Evolutionary conservation across 2,113 vertebrate species (phyloP).

Genomic region (Alouatta palliata): DNA sequence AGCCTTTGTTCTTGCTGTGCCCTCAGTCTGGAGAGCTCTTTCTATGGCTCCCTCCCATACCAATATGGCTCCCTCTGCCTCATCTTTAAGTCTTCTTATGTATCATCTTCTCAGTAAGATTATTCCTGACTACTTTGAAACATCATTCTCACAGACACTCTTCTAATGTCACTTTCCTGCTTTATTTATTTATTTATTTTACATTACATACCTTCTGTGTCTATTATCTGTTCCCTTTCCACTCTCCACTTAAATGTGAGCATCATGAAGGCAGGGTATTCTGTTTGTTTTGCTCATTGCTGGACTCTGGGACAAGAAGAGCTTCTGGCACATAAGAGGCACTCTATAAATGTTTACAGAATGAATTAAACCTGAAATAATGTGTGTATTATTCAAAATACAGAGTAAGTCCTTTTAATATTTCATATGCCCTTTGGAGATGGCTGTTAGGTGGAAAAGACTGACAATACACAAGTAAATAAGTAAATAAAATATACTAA

Average conservation of each 20-base stretch:
- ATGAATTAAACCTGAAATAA: background rate
- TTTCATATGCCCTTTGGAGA: background rate
- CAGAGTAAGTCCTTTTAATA: background rate
- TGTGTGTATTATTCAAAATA: background rate
- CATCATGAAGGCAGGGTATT: background rate
- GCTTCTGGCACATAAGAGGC: background rate
- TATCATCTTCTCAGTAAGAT: background rate
- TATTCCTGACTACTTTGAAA: background rate
- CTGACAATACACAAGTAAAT: background rate
- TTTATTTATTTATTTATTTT: background rate
- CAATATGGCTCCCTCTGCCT: accelerated
- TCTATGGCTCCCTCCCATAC: too few species aligned
- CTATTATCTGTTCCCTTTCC: background rate
- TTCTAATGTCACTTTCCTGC: background rate
- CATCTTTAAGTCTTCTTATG: background rate
- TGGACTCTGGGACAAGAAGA: background rate
- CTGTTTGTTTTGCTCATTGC: background rate
- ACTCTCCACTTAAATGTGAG: background rate
- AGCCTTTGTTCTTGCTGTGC: background rate
- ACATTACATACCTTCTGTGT: background rate
- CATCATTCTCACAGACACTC: background rate
- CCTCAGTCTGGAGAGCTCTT: background rate
- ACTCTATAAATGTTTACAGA: background rate
- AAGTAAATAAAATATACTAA: background rate
- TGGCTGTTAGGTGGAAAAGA: background rate